Base-by-base conservation (phyloP, 2,797 vertebrate genomes). In the Fistularia tabacaria region DNA sequence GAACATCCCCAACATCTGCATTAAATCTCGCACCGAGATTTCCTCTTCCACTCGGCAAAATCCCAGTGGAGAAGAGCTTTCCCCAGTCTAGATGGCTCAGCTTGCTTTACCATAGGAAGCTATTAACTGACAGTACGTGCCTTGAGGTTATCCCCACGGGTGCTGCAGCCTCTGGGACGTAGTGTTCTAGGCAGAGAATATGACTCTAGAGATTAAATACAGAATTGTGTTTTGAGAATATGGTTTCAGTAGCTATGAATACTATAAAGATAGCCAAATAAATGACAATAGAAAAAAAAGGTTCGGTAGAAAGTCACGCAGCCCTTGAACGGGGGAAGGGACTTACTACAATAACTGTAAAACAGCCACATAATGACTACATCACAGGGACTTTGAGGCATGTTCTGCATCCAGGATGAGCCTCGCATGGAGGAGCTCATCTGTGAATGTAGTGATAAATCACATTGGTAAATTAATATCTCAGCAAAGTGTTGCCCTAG, bases 91-190 rank as follows among this genome's bases (percentile, higher is more conserved):
- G 69, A 72, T 67, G 74, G 57, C 64, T 71, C 49, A 36, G 57
- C 76, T 66, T 71, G 65, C 71, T 76, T 71, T 79, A 59, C 73
- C 53, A 69, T 64, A 60, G 66, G 73, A 83, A 81, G 57, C 70
- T 66, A 73, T 81, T 80, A 79, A 73, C 69, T 69, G 75, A 80
- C 75, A 75, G 72, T 37, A 42, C 59, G 57, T 46, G 48, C 61
- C 59, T 80, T 58, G 75, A 59, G 73, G 80, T 80, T 74, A 77
- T 77, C 74, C 77, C 73, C 79, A 66, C 68, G 83, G 74, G 77
- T 70, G 52, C 14, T 65, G 57, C 69, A 71, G 72, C 78, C 75
- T 66, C 62, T 79, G 74, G 79, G 80, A 81, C 65, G 57, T 54
- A 54, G 54, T 36, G 54, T 50, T 70, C 75, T 71, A 76, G 71